A percentile compares a stretch with the other conserved stretches of the same genome.
Evolutionary conservation across 2,888 invertebrate species (phyloP).

Genomic region (Caenorhabditis sp.): DNA sequence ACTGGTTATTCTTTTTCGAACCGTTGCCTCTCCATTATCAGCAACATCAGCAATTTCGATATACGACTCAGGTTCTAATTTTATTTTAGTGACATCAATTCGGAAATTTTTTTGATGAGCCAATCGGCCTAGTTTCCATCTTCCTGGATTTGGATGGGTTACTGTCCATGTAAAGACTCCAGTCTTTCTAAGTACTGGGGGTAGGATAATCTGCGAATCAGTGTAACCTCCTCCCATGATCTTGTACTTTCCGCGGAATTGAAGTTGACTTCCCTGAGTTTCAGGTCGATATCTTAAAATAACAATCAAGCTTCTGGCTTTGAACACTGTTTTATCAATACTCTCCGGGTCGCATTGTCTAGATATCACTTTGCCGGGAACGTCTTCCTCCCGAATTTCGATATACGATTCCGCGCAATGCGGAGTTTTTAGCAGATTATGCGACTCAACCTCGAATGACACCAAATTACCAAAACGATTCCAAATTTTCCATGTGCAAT

Average conservation of each 20-base stretch:
- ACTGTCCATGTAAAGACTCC: too few species aligned
- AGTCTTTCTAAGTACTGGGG: too few species aligned
- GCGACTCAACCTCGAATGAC: too few species aligned
- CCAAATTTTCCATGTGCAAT: conserved; percentile 19
- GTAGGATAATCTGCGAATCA: too few species aligned
- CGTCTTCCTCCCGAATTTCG: conserved; percentile 62
- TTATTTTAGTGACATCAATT: background rate
- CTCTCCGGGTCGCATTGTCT: conserved; percentile 44
- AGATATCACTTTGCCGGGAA: conserved; percentile 50
- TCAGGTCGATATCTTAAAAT: conserved; percentile 40
- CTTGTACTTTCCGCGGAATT: too few species aligned
- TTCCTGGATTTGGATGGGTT: too few species aligned
- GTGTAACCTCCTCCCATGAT: too few species aligned
- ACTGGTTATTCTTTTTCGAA: background rate
- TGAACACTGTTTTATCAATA: conserved; percentile 8
- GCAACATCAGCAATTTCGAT: background rate
- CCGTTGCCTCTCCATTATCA: background rate
- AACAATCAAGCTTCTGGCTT: conserved; percentile 38
- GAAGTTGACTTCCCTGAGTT: background rate
- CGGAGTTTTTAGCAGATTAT: conserved; percentile 11
- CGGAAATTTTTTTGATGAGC: background rate
- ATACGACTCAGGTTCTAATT: background rate
- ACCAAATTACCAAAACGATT: background rate
- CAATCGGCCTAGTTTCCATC: too few species aligned
- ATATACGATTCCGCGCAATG: conserved; percentile 60